phyloP scores from a whole-genome alignment of 2,888 invertebrate genomes.

The Camponotus fellah region DNA sequence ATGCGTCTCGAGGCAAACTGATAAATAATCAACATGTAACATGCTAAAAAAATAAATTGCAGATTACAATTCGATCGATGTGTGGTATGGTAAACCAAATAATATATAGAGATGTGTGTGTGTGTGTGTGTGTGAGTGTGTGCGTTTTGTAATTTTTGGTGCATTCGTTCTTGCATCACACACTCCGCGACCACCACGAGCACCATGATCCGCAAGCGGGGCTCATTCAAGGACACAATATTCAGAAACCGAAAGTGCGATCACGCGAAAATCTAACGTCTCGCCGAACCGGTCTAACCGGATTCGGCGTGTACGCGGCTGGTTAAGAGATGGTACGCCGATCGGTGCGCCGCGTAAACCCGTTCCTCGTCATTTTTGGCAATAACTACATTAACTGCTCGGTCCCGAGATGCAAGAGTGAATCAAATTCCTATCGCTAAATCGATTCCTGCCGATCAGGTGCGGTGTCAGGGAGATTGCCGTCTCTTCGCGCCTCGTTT shows the following conservation, averaged over 20 bases:
- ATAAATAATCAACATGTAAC: not conserved
- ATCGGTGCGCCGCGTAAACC: conserved; percentile 81
- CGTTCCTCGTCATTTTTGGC: conserved; percentile 81
- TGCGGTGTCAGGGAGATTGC: conserved; percentile 57
- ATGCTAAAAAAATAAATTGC: conserved; percentile 9
- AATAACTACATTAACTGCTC: conserved; percentile 74
- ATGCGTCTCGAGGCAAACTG: not conserved
- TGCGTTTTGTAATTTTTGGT: conserved; percentile 66
- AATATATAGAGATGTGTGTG: not conserved
- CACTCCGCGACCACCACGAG: conserved; percentile 48
- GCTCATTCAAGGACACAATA: conserved; percentile 84
- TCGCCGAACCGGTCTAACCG: conserved; percentile 86
- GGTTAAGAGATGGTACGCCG: conserved; percentile 79
- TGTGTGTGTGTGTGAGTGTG: not conserved
- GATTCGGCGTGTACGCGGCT: conserved; percentile 80
- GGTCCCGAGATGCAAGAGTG: conserved; percentile 29
- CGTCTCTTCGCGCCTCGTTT: not conserved
- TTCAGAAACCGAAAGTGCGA: conserved; percentile 86
- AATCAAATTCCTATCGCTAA: conserved; percentile 44
- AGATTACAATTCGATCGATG: not conserved
- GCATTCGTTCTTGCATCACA: conserved; percentile 75
- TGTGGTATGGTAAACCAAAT: not conserved
- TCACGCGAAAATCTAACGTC: conserved; percentile 86
- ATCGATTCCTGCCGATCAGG: conserved; percentile 38
- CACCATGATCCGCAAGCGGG: conserved; percentile 71